These are phyloP conservation scores for Campylomormyrus tamandua DNA, from an alignment of 2,113 vertebrate genomes.

Conservation along the genomic window DNA sequence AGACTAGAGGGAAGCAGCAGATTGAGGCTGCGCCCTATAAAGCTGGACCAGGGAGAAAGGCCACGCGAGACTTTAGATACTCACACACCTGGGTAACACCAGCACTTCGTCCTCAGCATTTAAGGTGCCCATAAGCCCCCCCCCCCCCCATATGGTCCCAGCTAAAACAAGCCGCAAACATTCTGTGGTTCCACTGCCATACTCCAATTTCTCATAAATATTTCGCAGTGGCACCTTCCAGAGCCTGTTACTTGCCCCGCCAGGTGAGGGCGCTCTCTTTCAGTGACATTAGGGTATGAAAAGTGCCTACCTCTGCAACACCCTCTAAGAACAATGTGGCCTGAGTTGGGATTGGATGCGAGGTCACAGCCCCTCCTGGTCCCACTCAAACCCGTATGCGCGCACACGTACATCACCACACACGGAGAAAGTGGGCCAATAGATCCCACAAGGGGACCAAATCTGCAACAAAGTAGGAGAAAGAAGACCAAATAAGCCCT, in stretches of 20 bases:
- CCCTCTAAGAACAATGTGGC: not conserved
- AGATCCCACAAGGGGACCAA: not conserved
- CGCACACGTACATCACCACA: not conserved
- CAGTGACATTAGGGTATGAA: not conserved
- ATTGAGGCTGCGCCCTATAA: not conserved
- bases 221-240: not conserved
- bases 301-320: not conserved
- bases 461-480: not conserved
- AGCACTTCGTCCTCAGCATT: not conserved
- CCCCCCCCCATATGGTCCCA: not conserved
- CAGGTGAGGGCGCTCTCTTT: not conserved
- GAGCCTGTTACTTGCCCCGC: not conserved
- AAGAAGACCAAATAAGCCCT: not conserved
- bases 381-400: not conserved
- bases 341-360: not conserved
- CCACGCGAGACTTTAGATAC: not conserved
- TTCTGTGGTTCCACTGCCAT: not conserved
- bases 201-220: not conserved
- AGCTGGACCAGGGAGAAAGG: not conserved
- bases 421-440: not conserved
- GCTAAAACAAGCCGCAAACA: no score
- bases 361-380: not conserved
- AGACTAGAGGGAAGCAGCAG: not conserved
- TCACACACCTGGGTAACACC: not conserved
- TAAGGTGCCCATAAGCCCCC: not conserved